Base-by-base conservation (phyloP, 1,140 invertebrate species). In the Eulimnadia texana region DNA sequence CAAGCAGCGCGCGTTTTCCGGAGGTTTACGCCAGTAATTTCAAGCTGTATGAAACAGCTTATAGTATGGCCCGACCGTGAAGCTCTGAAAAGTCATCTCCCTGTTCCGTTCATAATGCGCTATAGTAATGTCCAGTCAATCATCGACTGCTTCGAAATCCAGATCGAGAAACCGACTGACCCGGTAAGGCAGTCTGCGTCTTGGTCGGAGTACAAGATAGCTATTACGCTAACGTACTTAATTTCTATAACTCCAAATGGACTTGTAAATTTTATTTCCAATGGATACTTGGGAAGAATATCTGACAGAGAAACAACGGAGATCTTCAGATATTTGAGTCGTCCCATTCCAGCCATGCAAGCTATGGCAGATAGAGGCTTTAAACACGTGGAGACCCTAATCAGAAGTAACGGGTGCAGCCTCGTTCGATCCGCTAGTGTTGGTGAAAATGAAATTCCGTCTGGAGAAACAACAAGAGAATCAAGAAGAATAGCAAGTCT, bases 151-250 rank as follows among this genome's bases (percentile, higher is more conserved):
- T 68, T 74, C n/a, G 72, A 73, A 68, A 74, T 74, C 59, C 64
- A 73, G 55, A 69, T 74, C 42, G 63, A 72, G 65, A 76, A 75
- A 63, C 72, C 72, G 9, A 68, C 62, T 3, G 69, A 74, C 60
- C 55, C 71, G 3, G 10, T 73, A 1, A 22, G 70, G 60, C 74
- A 75, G 69, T 64, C 72, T 27, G 51, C 74, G 20, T 71, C 72
- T 23, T 77, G 73, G 73, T 75, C 73, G 3, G 70, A 74, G 1
- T 77, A 76, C 61, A 75, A 76, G 66, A 74, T 73, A 60, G 67
- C 66, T 22, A 75, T 76, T 60, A 76, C 74, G 13, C 65, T 76
- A 11, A 77, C 77, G 61, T 77, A 76, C 71, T 64, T 77, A 10
- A 67, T 78, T 58, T 71, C 69, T 19, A 66, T 64, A 53, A 74